Percentiles rank a stretch among this genome's conserved stretches.
Evolutionary conservation across 2,113 vertebrate species (phyloP).

Genomic region (Podocnemis expansa): DNA sequence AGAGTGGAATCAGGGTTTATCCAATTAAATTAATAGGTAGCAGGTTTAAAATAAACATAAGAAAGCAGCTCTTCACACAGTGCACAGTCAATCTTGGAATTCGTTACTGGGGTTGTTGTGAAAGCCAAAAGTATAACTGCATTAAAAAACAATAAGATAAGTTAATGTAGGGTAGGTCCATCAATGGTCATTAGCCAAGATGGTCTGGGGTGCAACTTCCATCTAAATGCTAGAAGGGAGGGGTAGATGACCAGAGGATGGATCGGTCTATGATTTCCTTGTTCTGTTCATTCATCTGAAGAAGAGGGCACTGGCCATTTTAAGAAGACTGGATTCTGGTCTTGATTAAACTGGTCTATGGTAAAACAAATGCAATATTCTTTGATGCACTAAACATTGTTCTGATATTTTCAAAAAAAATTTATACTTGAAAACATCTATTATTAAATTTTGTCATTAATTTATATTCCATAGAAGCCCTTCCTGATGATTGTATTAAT

Average conservation of each 20-base stretch:
- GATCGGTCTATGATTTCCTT: not conserved
- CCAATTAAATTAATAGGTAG: not conserved
- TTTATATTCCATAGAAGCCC: constrained; percentile 80
- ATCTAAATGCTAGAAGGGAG: not conserved
- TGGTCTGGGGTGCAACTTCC: not conserved
- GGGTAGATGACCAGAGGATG: not conserved
- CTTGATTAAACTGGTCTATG: not conserved
- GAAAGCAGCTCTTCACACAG: not conserved
- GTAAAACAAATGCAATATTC: constrained; percentile 1
- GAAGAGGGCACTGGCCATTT: not conserved
- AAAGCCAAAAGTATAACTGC: not conserved
- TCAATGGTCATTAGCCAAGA: not conserved
- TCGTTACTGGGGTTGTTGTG: not conserved
- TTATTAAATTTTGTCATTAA: constrained; percentile 26
- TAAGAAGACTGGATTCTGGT: not conserved
- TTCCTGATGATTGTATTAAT: constrained; percentile 88
- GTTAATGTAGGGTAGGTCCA: not conserved
- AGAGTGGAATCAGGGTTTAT: too few species aligned
- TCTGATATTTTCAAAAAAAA: not conserved
- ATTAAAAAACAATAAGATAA: not conserved
- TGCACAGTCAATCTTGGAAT: not conserved
- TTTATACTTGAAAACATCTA: not conserved
- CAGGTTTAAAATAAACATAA: not conserved
- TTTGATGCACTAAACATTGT: not conserved
- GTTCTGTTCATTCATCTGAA: not conserved